phyloP scores from a whole-genome alignment of 2,113 vertebrate species.

The Dasypus novemcinctus region DNA sequence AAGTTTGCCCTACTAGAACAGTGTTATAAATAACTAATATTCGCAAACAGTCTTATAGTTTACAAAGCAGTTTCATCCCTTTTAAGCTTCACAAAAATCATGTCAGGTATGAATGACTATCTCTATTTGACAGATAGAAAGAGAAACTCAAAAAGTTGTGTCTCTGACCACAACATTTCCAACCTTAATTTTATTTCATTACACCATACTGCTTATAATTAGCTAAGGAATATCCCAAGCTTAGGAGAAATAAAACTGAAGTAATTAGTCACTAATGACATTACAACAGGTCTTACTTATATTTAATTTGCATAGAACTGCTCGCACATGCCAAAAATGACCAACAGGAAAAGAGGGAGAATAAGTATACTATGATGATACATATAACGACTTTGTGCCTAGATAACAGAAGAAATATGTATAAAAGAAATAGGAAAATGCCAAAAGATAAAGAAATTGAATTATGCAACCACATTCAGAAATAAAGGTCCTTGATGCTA shows the following conservation, averaged over 20 bases:
- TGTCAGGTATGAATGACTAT: neutral
- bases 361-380: neutral
- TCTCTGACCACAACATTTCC: neutral
- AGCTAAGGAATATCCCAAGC: neutral
- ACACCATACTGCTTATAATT: neutral
- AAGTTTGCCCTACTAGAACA: neutral
- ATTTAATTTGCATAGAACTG: slow-evolving; percentile 31
- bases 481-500: neutral
- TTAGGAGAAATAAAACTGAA: neutral
- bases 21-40: neutral
- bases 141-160: neutral
- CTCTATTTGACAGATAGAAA: neutral
- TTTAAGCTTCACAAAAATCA: neutral
- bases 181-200: neutral
- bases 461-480: neutral
- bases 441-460: neutral
- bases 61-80: neutral
- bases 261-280: neutral
- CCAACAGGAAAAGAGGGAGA: slow-evolving; percentile 24
- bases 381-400: neutral
- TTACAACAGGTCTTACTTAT: slow-evolving; percentile 17
- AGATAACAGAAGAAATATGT: neutral
- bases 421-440: neutral
- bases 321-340: slow-evolving; percentile 30
- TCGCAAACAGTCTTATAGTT: neutral